Evolutionary conservation across 37 sponge, comb jelly and placozoan genomes (phyloP).

Genomic region (Hexactinellida sp.): DNA sequence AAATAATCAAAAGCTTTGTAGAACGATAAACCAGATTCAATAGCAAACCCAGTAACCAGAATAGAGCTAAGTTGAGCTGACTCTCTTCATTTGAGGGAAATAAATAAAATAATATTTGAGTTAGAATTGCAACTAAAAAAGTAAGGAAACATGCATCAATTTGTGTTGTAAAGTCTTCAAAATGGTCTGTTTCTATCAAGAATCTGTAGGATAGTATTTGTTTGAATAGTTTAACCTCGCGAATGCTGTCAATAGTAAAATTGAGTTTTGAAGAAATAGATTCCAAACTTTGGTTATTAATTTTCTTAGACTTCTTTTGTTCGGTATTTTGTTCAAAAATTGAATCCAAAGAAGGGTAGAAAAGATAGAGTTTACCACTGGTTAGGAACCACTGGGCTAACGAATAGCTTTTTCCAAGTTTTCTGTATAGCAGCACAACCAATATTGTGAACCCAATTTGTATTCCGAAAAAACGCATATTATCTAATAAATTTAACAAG

Average conservation of each 20-base stretch:
- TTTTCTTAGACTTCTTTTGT: not conserved
- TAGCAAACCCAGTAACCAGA: not conserved
- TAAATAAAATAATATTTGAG: not conserved
- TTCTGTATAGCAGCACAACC: not conserved
- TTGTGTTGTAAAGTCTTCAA: constrained; percentile 3
- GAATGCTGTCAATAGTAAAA: not conserved
- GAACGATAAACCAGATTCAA: not conserved
- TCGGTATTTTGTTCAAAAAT: not conserved
- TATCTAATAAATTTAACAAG: not conserved
- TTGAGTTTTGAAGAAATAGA: not conserved
- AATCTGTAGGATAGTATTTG: not conserved
- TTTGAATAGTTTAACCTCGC: not conserved
- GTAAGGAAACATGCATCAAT: not conserved
- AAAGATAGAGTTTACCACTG: not conserved
- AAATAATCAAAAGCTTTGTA: not conserved
- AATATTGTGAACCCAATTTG: not conserved
- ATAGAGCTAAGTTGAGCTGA: not conserved
- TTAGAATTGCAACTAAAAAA: not conserved
- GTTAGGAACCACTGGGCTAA: not conserved
- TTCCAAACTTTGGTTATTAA: not conserved
- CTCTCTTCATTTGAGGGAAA: not conserved
- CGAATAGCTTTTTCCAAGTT: not conserved
- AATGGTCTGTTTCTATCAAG: not conserved
- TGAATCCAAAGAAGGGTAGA: not conserved
- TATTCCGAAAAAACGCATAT: not conserved